Evolutionary conservation across 37 sponge, comb jelly and placozoan species (phyloP), one percentile per base, ranked within the genome.

Genomic region (Theonella swinhoei): DNA sequence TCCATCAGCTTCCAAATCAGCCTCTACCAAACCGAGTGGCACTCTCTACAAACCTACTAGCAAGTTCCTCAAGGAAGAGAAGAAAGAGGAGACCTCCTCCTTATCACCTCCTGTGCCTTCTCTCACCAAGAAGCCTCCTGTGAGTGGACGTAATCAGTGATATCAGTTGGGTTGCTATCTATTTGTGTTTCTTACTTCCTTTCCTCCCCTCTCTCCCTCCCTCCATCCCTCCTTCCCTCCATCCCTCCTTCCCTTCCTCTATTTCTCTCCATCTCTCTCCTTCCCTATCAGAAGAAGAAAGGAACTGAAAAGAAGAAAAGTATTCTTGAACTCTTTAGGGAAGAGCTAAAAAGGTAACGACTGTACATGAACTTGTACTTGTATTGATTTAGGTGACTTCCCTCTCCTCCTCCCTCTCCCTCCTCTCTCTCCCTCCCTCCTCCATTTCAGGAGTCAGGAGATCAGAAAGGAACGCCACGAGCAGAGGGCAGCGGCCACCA

Each of bases 301-400:
- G 91, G 76, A 22, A 90, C 90, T 38, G 99, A 91, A 40, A 94
- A 94, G 80, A 96, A 93, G 86, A 95, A 93, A 64, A 95, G 95
- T 76, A 94, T 96, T 66, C 73, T 98, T 43, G 99, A 98, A 75
- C 62, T 96, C 47, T 98, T 98, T 64, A 94, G 98, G 37, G 99
- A 98, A 34, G 99, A 98, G 70, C 64, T 98, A 40, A 96, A 94
- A 59, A 92, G 91, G 95, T 89, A 69, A 69, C 70, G 22, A 34
- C 7, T 69, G 35, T 69, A 58, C 11, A 11, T 58, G 33, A 30
- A 19, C n/a, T 23, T 33, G 31, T 23, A 3, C 29, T 22, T 69
- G 70, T 69, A 47, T 26, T 75, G 29, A 2, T 2, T 43, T 9
- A 3, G 43, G 25, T 30, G 0, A 60, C 30, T 28, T 4, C 22